Percentiles rank a stretch among this genome's conserved stretches.
phyloP scores from a whole-genome alignment of 2,113 vertebrate genomes.

The Muntiacus muntjak region DNA sequence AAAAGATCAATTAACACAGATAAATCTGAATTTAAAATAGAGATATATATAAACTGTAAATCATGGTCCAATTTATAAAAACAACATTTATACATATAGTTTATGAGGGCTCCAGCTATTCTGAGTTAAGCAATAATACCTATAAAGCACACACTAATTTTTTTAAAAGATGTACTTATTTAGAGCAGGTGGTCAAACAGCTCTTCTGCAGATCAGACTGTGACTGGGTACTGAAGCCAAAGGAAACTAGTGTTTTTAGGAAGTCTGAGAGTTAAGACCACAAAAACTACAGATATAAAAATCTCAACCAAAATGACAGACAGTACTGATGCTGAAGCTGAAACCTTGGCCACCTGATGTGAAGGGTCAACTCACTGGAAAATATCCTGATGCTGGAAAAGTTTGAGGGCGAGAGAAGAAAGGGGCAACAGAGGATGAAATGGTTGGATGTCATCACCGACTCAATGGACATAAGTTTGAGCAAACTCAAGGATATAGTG shows the following conservation, averaged over 20 bases:
- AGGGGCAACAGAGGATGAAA: neutral
- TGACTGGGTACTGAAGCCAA: neutral
- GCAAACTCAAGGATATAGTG: neutral
- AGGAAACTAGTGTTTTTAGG: neutral
- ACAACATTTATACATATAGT: neutral
- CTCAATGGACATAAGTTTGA: neutral
- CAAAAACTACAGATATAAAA: neutral
- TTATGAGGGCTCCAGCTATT: neutral
- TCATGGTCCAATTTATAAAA: neutral
- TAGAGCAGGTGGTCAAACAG: neutral
- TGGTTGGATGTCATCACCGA: neutral
- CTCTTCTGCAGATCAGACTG: neutral
- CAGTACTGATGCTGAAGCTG: neutral
- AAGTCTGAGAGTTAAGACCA: neutral
- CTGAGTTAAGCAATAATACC: neutral
- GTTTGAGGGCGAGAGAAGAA: neutral
- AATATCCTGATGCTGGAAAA: neutral
- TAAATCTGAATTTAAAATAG: slow-evolving; percentile 19
- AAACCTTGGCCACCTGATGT: neutral
- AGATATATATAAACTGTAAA: neutral
- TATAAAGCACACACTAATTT: neutral
- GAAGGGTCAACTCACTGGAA: neutral
- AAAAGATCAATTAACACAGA: neutral
- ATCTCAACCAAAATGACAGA: neutral
- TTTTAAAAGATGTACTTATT: neutral